These are phyloP conservation scores for Tachysurus fulvidraco DNA, from an alignment of 2,113 vertebrate genomes.

Conservation along the genomic window DNA sequence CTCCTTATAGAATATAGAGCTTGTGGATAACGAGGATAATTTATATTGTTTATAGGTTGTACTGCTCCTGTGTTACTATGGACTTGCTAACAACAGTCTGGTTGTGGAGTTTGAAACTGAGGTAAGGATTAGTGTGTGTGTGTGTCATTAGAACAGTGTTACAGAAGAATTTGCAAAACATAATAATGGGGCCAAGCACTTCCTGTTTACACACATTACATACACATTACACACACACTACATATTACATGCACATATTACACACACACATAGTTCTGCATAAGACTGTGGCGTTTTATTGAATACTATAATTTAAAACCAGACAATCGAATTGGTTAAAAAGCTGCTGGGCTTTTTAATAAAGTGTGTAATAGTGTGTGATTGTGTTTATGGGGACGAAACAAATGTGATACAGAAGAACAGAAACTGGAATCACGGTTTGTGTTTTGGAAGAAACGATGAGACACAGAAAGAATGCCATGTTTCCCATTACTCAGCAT, in stretches of 20 bases:
- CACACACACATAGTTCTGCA: neutral
- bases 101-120: conserved; percentile 80
- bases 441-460: too few relatives aligned
- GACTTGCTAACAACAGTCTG: conserved; percentile 76
- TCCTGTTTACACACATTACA: neutral
- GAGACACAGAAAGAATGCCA: neutral
- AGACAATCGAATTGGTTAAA: neutral
- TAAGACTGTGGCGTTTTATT: too few relatives aligned
- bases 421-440: too few relatives aligned
- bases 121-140: conserved; percentile 66
- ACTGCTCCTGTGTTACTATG: conserved; percentile 81
- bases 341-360: too few relatives aligned
- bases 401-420: neutral
- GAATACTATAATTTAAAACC: too few relatives aligned
- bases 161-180: neutral
- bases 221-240: too few relatives aligned
- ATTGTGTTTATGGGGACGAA: neutral
- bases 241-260: too few relatives aligned
- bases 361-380: neutral
- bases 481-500: neutral
- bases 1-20: neutral
- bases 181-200: neutral
- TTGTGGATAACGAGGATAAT: neutral
- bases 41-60: conserved; percentile 61
- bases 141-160: neutral